Evolutionary conservation across 2,888 invertebrate genomes (phyloP), one percentile per base, ranked within the genome.

Genomic region (Anagyrus pseudococci): DNA sequence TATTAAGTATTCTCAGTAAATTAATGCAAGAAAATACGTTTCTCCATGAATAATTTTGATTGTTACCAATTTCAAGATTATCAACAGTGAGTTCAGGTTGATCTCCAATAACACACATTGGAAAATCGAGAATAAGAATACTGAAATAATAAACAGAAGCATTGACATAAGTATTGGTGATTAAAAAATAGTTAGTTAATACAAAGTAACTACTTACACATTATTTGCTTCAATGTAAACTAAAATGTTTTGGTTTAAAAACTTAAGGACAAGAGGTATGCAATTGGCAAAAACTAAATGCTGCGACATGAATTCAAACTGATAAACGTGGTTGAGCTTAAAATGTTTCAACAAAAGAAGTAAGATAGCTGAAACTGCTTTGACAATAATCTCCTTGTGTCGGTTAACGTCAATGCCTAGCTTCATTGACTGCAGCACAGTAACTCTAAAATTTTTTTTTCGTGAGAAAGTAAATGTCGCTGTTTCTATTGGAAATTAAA

Each of bases 231-330:
- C 93, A 64, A 98, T 93, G 83, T 98, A 98, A 53, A 92, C 90
- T 81, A 93, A 87, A 68, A 98, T 96, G 76, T 98, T 96, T 82
- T 99, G 98, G 82, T 99, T 99, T 81, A 99, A 94, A 83, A 99
- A 99, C 81, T 99, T 99, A 58, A 99, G 84, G 20, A 99, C 95
- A 66, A 99, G 84, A 0, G 99, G 99, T 81, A 99, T 97, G 78
- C 98, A 99, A 81, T 99, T 99, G 63, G 98, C 98, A 83, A 98
- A 98, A 10, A 99, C 97, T 71, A 99, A 85, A 83, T 99, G 98
- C 82, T 99, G 98, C 1, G 96, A 95, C 91, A 98, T 95, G 79
- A 95, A 98, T 83, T 99, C 99, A 84, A 98, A 99, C 83, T 99
- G 99, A 81, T 98, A 99, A 49, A 98, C 87, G 83, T 99, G 99